Conservation (phyloP, 2,888 invertebrate species). For the Therioaphis trifolii region DNA sequence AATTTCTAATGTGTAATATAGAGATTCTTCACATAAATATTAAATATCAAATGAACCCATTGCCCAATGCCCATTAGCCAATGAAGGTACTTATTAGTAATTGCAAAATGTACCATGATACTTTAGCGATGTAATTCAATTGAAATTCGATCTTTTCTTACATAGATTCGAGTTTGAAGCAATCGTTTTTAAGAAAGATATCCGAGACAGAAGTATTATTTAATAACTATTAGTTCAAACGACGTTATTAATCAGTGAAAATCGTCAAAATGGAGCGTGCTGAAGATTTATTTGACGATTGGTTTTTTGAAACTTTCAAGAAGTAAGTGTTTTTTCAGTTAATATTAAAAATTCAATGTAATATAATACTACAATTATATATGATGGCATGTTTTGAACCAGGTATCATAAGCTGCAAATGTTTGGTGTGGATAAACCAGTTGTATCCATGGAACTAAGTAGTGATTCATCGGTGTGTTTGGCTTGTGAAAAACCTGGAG, state of each 20-base stretch:
- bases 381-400: background rate
- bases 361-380: background rate
- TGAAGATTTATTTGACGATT: constrained; percentile 16
- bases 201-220: no score
- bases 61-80: no score
- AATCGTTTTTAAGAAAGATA: no score
- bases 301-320: constrained; percentile 42
- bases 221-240: no score
- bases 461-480: constrained; percentile 28
- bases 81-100: no score
- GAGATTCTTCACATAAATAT: no score
- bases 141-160: no score
- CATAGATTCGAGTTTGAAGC: no score
- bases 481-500: constrained; percentile 26
- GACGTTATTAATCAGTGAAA: background rate
- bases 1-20: no score
- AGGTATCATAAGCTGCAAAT: constrained; percentile 58
- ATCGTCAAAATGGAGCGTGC: constrained; percentile 8
- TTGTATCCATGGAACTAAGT: constrained; percentile 45
- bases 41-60: no score
- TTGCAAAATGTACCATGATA: no score
- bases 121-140: no score
- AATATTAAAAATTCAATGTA: background rate
- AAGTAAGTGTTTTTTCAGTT: constrained; percentile 17
- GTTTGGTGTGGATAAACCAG: constrained; percentile 40